A percentile compares a stretch with the other conserved stretches of the same genome.
Evolutionary conservation across 2,113 vertebrate species (phyloP).

Genomic region (Sander lucioperca): DNA sequence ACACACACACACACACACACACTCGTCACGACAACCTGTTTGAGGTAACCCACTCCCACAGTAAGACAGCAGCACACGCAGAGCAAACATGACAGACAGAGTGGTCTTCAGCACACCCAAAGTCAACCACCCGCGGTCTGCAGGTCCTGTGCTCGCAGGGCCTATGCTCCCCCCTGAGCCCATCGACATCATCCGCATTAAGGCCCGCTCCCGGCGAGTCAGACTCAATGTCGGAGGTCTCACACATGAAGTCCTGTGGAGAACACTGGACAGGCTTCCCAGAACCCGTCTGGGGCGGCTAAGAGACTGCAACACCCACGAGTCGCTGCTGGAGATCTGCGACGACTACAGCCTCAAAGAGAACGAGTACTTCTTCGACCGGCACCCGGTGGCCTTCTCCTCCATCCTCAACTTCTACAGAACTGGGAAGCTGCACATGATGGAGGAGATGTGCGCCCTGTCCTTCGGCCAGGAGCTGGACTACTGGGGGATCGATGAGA

Average conservation of each 20-base stretch:
- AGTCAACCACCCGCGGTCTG: conserved; percentile 82
- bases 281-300: conserved; percentile 94
- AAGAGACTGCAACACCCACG: conserved; percentile 96
- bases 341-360: conserved; percentile 95
- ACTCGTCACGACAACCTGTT: neutral
- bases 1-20: neutral
- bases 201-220: conserved; percentile 92
- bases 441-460: conserved; percentile 99
- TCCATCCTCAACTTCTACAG: conserved; percentile 99
- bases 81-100: conserved; percentile 90
- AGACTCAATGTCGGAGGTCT: conserved; percentile 97
- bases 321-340: conserved; percentile 95
- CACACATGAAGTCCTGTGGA: conserved; percentile 96
- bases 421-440: conserved; percentile 99
- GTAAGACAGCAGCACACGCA: conserved; percentile 30
- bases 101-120: conserved; percentile 83
- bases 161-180: conserved; percentile 92
- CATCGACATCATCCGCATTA: conserved; percentile 94
- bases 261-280: conserved; percentile 96
- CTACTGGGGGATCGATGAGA: conserved; percentile 99
- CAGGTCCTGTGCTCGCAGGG: conserved; percentile 79
- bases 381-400: conserved; percentile 97
- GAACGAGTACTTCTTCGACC: conserved; percentile 97
- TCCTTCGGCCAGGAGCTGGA: conserved; percentile 99
- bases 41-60: neutral